Evolutionary conservation across 2,113 vertebrate species (phyloP), one percentile per base, ranked within the genome.

Genomic region (Chlamydotis undulata): DNA sequence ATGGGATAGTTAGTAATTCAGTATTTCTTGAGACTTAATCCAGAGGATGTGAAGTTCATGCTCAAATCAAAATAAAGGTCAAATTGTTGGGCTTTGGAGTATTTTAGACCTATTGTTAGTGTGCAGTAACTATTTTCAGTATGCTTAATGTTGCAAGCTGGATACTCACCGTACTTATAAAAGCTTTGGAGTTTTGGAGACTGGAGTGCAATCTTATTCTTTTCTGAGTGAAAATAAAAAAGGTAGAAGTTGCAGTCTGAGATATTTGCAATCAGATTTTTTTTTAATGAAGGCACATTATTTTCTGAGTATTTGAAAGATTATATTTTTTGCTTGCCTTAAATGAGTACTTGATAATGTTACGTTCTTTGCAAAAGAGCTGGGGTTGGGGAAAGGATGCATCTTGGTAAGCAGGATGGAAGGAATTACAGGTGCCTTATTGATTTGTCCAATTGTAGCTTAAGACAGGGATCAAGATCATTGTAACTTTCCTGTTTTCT

Each of bases 1-100:
- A 52, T 60, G 50, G 31, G 26, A 15, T 93, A 23, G 89, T 93
- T 61, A 55, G 65, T 81, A 90, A 82, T 93, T 57, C 31, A n/a
- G 22, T 61, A 53, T 96, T 96, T 94, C 57, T 89, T 79, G 53
- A 84, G 82, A 93, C 35, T 50, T 71, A 79, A 57, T 87, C 39
- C 39, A 82, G 49, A 71, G 43, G 53, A 55, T 95, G 61, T 0
- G 0, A 65, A 65, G 28, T 65, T 89, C 4, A 1, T 60, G 61
- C 53, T 84, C 3, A 70, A 73, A 43, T 93, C 29, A 50, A 80
- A 55, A 53, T 82, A 93, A 91, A 90, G 83, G 80, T 90, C 53
- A 89, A 26, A 61, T 79, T 77, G 14, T 70, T 76, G 70, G n/a
- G 25, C 7, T 87, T 89, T 43, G 33, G 70, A 91, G 35, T 89